These are phyloP conservation scores for Allacma fusca DNA, from an alignment of 2,888 invertebrate species.

Conservation along the genomic window DNA sequence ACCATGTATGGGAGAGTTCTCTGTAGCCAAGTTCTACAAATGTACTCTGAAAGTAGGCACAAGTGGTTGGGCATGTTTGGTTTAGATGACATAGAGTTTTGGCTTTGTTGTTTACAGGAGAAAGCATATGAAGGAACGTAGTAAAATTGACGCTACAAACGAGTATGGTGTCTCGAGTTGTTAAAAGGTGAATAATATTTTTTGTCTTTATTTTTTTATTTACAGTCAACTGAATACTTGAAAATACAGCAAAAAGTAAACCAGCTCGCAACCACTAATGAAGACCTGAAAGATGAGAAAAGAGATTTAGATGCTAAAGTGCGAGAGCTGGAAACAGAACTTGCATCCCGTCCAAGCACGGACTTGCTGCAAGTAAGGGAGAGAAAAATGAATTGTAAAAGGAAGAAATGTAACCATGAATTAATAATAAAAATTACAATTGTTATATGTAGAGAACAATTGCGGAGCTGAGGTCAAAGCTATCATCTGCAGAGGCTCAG, in stretches of 20 bases:
- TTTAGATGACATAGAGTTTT: too few species aligned
- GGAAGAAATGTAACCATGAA: too few species aligned
- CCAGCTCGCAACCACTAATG: constrained; percentile 73
- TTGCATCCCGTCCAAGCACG: constrained; percentile 66
- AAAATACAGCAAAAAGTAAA: constrained; percentile 88
- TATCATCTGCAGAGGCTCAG: constrained; percentile 87
- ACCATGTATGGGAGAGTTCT: too few species aligned
- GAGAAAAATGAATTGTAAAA: too few species aligned
- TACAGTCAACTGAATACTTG: constrained; percentile 64
- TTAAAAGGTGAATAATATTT: not conserved
- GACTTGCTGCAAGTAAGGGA: constrained; percentile 59
- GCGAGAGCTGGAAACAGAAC: constrained; percentile 77
- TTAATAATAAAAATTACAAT: too few species aligned
- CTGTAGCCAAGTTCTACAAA: too few species aligned
- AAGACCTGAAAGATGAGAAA: constrained; percentile 81
- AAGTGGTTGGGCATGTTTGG: too few species aligned
- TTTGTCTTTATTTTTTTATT: constrained; percentile 13
- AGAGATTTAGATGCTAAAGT: constrained; percentile 75
- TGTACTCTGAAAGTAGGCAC: too few species aligned
- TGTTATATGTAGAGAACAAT: constrained; percentile 67
- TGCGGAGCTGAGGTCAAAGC: constrained; percentile 80
- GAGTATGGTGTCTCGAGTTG: too few species aligned
- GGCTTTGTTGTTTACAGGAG: too few species aligned
- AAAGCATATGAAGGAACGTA: too few species aligned
- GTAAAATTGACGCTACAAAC: too few species aligned